These are phyloP conservation scores for Centroberyx gerrardi DNA, from an alignment of 2,797 vertebrate species.

Conservation along the genomic window DNA sequence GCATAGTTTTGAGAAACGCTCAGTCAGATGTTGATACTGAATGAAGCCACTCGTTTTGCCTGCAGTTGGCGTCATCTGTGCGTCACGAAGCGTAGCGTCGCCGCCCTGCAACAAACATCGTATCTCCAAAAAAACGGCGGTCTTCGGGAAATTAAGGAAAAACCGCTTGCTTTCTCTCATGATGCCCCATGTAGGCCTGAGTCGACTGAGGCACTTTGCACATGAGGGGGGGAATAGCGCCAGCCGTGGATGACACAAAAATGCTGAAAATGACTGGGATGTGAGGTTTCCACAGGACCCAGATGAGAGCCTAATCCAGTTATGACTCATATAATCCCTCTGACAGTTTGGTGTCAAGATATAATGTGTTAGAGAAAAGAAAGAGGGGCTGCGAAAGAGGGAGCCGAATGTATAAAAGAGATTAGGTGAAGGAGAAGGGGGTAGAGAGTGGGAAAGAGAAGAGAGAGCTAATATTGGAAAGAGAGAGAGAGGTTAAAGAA, in stretches of 20 bases:
- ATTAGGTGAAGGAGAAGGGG: neutral
- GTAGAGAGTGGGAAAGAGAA: neutral
- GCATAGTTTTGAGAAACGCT: neutral
- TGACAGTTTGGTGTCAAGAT: conserved; percentile 67
- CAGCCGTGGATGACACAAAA: neutral
- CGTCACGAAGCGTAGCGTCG: conserved; percentile 25
- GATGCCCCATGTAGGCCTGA: neutral
- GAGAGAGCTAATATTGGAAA: neutral
- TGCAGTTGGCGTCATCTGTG: conserved; percentile 15
- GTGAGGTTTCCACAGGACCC: conserved; percentile 31
- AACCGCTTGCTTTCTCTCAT: neutral
- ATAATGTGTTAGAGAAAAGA: conserved; percentile 31
- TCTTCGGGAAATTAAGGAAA: neutral
- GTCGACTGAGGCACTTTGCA: neutral
- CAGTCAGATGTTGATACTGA: neutral
- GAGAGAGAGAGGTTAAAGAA: neutral
- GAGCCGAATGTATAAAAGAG: conserved; percentile 21
- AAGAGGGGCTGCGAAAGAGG: neutral
- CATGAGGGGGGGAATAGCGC: neutral
- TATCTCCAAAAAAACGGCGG: neutral
- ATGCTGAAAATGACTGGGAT: conserved; percentile 13
- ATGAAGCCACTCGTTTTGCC: neutral
- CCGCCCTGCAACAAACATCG: conserved; percentile 8
- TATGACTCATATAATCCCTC: conserved; percentile 55
- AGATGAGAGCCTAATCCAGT: conserved; percentile 39